Base-by-base conservation (phyloP, 2,797 vertebrate species). In the Coregonus ussuriensis region DNA sequence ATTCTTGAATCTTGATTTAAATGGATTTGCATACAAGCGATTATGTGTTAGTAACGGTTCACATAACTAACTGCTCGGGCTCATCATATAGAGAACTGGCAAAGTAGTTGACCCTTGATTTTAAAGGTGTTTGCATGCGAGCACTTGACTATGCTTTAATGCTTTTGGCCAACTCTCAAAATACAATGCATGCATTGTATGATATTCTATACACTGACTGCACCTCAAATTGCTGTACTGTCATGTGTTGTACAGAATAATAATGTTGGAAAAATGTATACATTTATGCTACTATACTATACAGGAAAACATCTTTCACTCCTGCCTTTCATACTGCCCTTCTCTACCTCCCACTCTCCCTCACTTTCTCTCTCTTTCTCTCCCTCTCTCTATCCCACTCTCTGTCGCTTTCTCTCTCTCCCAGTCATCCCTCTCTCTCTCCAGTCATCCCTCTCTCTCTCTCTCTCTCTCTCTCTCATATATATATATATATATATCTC, bases 51-150 rank as follows among this genome's bases (percentile, higher is more conserved):
- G 56, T 59, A n/a, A n/a, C 7, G 18, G 56, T n/a, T 3, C 54
- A 59, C 54, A 6, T 59, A 6, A 59, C 18, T 18, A 11, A 47
- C 41, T 47, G 41, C 7, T 47, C 7, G 2, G 41, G 41, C 37
- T 41, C 9, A 41, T 41, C 37, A 41, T 7, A 41, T 41, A 41
- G 37, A 41, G 37, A 41, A 41, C 37, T 41, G 37, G 37, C 86
- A 80, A 47, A 88, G 79, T 76, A 79, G 75, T 82, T 18, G 5
- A 16, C 11, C 9, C 14, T 31, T 29, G 18, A 25, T 11, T 25
- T 62, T 62, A 6, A 62, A n/a, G 13, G 59, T 63, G 59, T 9
- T 63, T 7, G 5, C 21, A 25, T 63, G 59, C 59, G 0, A 35
- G 7, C 31, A 31, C 6, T 9, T 47, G 18, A 68, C 54, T 56